phyloP scores from a whole-genome alignment of 2,888 invertebrate genomes.

The Pseudoips prasinana region DNA sequence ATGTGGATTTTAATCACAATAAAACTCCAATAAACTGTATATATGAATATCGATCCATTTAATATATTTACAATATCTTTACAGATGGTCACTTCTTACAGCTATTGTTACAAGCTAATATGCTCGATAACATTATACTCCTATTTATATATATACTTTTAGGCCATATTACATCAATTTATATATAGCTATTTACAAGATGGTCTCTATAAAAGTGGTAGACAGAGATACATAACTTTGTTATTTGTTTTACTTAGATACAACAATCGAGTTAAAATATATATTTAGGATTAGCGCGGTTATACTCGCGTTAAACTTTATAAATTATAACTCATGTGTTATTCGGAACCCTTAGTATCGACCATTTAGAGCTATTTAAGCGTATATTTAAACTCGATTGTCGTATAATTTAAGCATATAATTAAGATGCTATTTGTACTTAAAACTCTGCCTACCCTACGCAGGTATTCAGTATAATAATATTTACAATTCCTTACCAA shows the following conservation, averaged over 20 bases:
- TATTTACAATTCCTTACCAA: too few relatives aligned
- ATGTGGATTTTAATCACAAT: too few relatives aligned
- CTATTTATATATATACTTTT: constrained; percentile 1
- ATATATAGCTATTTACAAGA: constrained; percentile 19
- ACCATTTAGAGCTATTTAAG: not conserved
- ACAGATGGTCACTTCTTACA: constrained; percentile 24
- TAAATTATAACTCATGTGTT: not conserved
- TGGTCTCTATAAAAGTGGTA: constrained; percentile 14
- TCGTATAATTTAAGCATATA: too few relatives aligned
- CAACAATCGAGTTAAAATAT: not conserved
- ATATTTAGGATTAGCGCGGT: too few relatives aligned
- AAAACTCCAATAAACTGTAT: constrained; percentile 33
- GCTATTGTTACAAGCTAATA: constrained; percentile 3
- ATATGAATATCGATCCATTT: constrained; percentile 38
- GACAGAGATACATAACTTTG: not conserved
- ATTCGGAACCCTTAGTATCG: not conserved
- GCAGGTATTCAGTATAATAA: too few relatives aligned
- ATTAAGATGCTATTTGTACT: too few relatives aligned
- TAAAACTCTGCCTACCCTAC: too few relatives aligned
- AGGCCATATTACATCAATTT: not conserved
- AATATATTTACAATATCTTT: constrained; percentile 35
- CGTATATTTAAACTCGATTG: not conserved
- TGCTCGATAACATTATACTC: not conserved
- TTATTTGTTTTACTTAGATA: not conserved
- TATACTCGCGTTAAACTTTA: not conserved